Evolutionary conservation across 2,797 vertebrate genomes (phyloP), one percentile per base, ranked within the genome.

Genomic region (Sitta carolinensis): DNA sequence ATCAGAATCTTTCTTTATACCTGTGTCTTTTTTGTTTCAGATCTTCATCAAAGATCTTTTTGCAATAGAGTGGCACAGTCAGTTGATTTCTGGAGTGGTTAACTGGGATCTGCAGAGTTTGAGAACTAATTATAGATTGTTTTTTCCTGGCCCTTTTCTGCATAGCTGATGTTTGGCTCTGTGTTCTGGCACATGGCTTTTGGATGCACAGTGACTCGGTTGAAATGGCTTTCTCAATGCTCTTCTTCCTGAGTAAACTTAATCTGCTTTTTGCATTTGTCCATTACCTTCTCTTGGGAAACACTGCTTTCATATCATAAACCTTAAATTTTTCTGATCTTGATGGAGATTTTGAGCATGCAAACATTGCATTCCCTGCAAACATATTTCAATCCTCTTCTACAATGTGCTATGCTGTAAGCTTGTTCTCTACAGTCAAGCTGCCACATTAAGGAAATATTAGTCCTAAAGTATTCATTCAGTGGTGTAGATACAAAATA

Each of bases 1-100:
- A 63, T 57, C 75, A 73, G 16, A 85, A 61, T 91, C 40, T 42
- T 45, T 40, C 74, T 90, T 82, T 80, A 63, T 51, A 57, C 34
- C 61, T 73, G 17, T 20, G 38, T 16, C 4, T n/a, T 72, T 42
- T 27, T 81, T 61, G 16, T 43, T 80, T 72, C 7, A 45, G 13
- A 66, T 72, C 22, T 20, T 73, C 13, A 34, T 6, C 52, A 54
- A 68, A 95, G 48, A 22, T 43, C 30, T 8, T 67, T 87, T 69
- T 59, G 18, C 34, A 87, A 51, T 11, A 29, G 15, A n/a, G n/a
- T 86, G 64, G 30, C 88, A 25, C 3, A 64, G 16, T 30, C 50
- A 64, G 13, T 21, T 74, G 17, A 62, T 87, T 94, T 80, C 52
- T 72, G 42, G 64, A 79, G 8, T 63, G 10, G 16, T 81, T 62